These are phyloP conservation scores for Frankliniella intonsa DNA, from an alignment of 2,888 invertebrate species.

Conservation along the genomic window DNA sequence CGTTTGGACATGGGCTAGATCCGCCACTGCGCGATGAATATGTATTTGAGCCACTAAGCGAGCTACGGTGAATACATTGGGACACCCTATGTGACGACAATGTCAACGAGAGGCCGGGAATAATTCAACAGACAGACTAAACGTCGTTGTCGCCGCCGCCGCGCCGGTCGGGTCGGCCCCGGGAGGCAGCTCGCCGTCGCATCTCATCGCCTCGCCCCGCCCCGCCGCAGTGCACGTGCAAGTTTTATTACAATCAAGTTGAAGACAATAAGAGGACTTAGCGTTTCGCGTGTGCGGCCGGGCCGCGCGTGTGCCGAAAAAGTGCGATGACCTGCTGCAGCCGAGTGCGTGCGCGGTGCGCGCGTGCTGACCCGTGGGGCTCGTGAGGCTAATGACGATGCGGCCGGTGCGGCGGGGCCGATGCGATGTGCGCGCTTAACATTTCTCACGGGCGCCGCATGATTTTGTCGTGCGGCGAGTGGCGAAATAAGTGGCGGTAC, in stretches of 20 bases:
- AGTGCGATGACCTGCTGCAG: neutral
- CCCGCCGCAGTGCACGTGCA: neutral
- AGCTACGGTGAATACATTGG: neutral
- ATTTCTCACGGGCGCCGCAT: too few species aligned
- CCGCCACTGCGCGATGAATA: neutral
- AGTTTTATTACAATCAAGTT: too few species aligned
- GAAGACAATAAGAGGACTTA: neutral
- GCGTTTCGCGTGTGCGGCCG: neutral
- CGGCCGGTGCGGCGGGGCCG: neutral
- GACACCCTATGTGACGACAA: slow-evolving; percentile 19
- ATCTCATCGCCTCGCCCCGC: neutral
- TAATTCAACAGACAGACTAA: slow-evolving; percentile 1
- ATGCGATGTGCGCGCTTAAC: neutral
- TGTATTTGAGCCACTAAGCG: slow-evolving; percentile 26
- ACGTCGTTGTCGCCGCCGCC: neutral
- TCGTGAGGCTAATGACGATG: neutral
- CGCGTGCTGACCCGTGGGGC: neutral
- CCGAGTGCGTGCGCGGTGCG: neutral
- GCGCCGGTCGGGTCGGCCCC: neutral
- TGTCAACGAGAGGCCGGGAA: slow-evolving; percentile 4
- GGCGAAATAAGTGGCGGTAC: neutral
- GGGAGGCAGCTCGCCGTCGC: neutral
- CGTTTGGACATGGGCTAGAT: too few species aligned
- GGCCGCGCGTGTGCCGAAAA: neutral
- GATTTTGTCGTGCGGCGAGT: neutral